Percentiles rank a stretch among this genome's conserved stretches.
phyloP scores from a whole-genome alignment of 1,140 invertebrate genomes.

The Drosophila triauraria region DNA sequence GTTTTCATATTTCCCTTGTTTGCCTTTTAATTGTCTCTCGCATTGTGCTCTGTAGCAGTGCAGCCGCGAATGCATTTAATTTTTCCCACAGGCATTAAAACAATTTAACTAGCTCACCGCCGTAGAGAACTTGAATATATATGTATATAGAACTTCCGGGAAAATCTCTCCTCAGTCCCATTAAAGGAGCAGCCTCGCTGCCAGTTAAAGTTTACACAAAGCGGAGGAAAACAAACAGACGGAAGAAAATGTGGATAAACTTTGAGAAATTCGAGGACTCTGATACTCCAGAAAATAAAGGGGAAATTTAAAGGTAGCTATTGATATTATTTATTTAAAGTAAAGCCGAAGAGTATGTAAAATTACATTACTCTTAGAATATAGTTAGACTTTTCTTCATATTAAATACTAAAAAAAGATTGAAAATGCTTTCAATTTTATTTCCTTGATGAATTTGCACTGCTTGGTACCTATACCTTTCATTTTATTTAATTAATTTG shows the following conservation, averaged over 20 bases:
- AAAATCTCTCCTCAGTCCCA: conserved; percentile 3
- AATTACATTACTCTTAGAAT: no score
- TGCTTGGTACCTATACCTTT: no score
- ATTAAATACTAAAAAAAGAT: no score
- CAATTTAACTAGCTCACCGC: conserved; percentile 51
- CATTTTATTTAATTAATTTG: no score
- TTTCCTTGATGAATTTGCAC: no score
- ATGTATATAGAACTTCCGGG: neutral
- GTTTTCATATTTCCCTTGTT: conserved; percentile 18
- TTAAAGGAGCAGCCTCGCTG: conserved; percentile 27
- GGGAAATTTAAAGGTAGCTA: neutral
- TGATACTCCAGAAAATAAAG: neutral
- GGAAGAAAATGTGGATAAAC: neutral
- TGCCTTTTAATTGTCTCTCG: conserved; percentile 27
- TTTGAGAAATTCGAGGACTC: neutral
- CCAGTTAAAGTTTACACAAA: conserved; percentile 44
- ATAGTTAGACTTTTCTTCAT: no score
- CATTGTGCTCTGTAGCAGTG: conserved; percentile 23
- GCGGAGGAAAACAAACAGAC: conserved; percentile 19
- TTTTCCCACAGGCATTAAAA: conserved; percentile 58
- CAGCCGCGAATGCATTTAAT: conserved; percentile 49
- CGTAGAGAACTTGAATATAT: neutral
- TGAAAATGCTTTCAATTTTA: no score
- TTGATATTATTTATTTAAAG: neutral
- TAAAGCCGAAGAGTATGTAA: neutral